Evolutionary conservation across 2,797 vertebrate genomes (phyloP).

Genomic region (Acanthiza pusilla): DNA sequence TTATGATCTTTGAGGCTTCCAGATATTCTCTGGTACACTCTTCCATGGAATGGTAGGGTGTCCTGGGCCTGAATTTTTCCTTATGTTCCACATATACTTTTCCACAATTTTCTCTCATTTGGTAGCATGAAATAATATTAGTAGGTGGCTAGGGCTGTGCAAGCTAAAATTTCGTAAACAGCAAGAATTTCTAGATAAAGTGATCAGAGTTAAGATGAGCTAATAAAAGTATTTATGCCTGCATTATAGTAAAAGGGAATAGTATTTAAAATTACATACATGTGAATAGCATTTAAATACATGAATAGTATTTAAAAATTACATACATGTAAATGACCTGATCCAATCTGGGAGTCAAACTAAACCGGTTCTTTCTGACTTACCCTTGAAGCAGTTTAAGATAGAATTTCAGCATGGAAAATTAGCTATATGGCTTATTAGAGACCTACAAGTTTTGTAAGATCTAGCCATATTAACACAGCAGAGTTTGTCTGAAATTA

Average conservation of each 20-base stretch:
- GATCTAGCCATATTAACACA: neutral
- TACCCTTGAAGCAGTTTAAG: neutral
- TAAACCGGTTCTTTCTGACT: neutral
- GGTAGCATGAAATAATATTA: neutral
- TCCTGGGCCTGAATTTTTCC: neutral
- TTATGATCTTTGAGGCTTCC: neutral
- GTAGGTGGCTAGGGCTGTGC: neutral
- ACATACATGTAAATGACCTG: neutral
- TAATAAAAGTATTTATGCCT: neutral
- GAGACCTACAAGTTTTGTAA: neutral
- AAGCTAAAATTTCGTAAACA: neutral
- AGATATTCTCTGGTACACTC: neutral
- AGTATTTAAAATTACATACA: neutral
- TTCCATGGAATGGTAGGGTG: neutral
- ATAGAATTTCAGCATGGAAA: neutral
- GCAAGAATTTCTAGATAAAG: neutral
- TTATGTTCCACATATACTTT: neutral
- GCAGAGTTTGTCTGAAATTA: neutral
- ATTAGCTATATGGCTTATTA: neutral
- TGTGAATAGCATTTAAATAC: neutral
- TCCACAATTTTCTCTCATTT: neutral
- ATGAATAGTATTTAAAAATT: neutral
- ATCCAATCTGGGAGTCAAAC: neutral
- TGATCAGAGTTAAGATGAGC: neutral
- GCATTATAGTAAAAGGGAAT: neutral